A percentile compares a stretch with the other conserved stretches of the same genome.
Conservation (phyloP, 2,797 vertebrate species). For the Geotrypetes seraphini region DNA sequence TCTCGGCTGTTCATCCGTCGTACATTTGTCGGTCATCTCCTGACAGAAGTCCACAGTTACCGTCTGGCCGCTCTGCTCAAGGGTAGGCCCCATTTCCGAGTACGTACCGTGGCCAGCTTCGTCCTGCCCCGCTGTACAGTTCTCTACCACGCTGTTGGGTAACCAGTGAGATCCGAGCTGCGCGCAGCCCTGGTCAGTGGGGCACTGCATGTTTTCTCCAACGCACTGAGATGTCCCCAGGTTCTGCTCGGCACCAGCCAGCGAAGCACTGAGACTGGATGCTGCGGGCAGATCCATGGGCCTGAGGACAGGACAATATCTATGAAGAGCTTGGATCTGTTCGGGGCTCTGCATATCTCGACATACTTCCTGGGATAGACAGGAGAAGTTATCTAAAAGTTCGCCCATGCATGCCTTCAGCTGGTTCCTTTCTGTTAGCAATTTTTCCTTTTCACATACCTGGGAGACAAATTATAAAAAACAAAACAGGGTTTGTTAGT, state of each 20-base stretch:
- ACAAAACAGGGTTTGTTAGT: no score
- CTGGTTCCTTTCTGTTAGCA: constrained; percentile 93
- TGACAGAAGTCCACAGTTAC: constrained; percentile 98
- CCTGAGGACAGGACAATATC: constrained; percentile 87
- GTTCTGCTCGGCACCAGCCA: constrained; percentile 58
- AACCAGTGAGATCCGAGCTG: constrained; percentile 54
- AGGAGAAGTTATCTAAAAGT: constrained; percentile 96
- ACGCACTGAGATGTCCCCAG: constrained; percentile 58
- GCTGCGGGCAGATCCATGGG: constrained; percentile 65
- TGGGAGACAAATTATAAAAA: constrained; percentile 33
- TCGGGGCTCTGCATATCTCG: constrained; percentile 91
- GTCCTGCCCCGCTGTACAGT: constrained; percentile 53
- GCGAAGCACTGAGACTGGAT: constrained; percentile 66
- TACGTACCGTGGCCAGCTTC: constrained; percentile 59
- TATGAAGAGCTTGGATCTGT: constrained; percentile 90
- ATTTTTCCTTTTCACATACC: constrained; percentile 95
- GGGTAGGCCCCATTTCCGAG: constrained; percentile 63
- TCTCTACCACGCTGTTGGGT: constrained; percentile 55
- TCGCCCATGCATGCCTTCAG: constrained; percentile 96
- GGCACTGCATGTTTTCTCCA: constrained; percentile 63
- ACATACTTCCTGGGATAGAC: constrained; percentile 94
- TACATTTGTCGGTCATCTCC: constrained; percentile 99
- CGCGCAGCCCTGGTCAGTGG: constrained; percentile 43
- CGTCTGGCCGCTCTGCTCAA: constrained; percentile 80
- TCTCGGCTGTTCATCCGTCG: constrained; percentile 91